Evolutionary conservation across 2,888 invertebrate species (phyloP).

Genomic region (Pyrrhia umbra): DNA sequence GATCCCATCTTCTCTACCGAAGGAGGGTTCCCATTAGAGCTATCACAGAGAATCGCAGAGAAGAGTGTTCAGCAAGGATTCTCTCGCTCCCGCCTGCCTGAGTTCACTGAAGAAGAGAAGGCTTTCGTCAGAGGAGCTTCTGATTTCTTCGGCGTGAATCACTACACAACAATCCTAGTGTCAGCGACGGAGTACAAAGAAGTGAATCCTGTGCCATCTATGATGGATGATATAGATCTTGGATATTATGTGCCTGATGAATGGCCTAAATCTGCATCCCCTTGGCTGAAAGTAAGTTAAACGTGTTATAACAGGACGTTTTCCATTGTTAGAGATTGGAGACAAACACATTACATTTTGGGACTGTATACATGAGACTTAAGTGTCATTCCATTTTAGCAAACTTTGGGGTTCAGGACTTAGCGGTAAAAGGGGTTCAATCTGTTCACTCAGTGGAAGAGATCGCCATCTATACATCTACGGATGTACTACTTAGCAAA

Average conservation of each 20-base stretch:
- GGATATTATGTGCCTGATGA: conserved; percentile 20
- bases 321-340: too few relatives aligned
- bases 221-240: conserved; percentile 35
- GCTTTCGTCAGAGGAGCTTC: conserved; percentile 71
- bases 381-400: too few relatives aligned
- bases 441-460: too few relatives aligned
- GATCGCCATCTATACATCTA: neutral
- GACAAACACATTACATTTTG: too few relatives aligned
- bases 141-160: conserved; percentile 91
- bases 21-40: conserved; percentile 84
- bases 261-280: conserved; percentile 33
- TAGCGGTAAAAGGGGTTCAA: neutral
- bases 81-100: conserved; percentile 80
- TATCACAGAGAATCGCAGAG: conserved; percentile 72
- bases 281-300: conserved; percentile 44
- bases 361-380: too few relatives aligned
- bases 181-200: conserved; percentile 60
- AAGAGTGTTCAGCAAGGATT: conserved; percentile 84
- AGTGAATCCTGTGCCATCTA: conserved; percentile 19
- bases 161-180: conserved; percentile 89
- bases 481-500: neutral
- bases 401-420: too few relatives aligned
- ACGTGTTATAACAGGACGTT: too few relatives aligned
- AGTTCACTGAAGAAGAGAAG: conserved; percentile 82
- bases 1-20: conserved; percentile 83